Evolutionary conservation across 92 coral and sea anemone genomes (phyloP).

Genomic region (Paragorgia papillata): DNA sequence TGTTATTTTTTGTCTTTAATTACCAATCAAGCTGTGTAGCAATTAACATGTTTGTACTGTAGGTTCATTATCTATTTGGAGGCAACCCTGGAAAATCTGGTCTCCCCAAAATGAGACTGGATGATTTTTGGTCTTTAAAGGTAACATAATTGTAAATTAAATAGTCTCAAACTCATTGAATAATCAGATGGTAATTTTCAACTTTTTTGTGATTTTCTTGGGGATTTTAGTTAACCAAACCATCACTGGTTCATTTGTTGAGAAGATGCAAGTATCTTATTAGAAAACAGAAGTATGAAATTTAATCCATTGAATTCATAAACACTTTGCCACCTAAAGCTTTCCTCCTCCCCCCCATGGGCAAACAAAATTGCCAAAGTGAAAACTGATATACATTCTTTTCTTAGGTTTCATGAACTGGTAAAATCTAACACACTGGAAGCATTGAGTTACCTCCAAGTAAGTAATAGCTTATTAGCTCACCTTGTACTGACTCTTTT

Average conservation of each 20-base stretch:
- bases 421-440: slow-evolving; percentile 65
- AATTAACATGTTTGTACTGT: no score
- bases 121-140: slow-evolving; percentile 97
- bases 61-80: slow-evolving; percentile 87
- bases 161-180: slow-evolving; percentile 77
- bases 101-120: slow-evolving; percentile 87
- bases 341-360: not conserved
- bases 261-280: slow-evolving; percentile 81
- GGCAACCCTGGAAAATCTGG: slow-evolving; percentile 97
- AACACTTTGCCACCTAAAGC: no score
- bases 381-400: no score
- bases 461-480: no score
- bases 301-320: not conserved
- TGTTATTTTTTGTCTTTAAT: no score
- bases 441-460: slow-evolving; percentile 90
- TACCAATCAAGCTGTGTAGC: no score
- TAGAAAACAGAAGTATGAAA: slow-evolving; percentile 82
- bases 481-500: no score
- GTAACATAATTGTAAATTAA: slow-evolving; percentile 67
- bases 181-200: slow-evolving; percentile 84
- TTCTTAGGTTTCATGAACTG: slow-evolving; percentile 74
- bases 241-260: slow-evolving; percentile 76
- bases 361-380: no score
- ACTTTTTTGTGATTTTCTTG: no score
- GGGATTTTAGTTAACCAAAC: slow-evolving; percentile 85